A percentile compares a stretch with the other conserved stretches of the same genome.
Evolutionary conservation across 92 coral and sea anemone genomes (phyloP).

Genomic region (Diadumene lineata): DNA sequence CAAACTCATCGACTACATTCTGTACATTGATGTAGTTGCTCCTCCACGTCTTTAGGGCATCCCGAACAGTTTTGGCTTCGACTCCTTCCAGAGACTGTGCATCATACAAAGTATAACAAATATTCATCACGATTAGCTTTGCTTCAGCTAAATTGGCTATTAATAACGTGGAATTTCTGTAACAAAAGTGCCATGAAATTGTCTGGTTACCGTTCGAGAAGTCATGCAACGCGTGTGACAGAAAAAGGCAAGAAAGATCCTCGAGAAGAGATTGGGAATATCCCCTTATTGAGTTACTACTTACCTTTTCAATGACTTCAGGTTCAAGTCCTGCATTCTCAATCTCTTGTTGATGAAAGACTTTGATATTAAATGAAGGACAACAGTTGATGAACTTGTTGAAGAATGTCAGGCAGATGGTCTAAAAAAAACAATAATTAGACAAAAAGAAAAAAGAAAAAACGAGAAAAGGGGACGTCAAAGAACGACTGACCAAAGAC

Average conservation of each 20-base stretch:
- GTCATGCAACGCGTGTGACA: too few relatives aligned
- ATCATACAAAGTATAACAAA: too few relatives aligned
- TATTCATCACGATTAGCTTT: too few relatives aligned
- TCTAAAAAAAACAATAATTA: constrained; percentile 32
- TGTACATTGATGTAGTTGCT: constrained; percentile 89
- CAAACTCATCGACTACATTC: constrained; percentile 91
- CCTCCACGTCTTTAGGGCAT: constrained; percentile 79
- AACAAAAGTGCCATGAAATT: too few relatives aligned
- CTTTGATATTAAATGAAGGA: constrained; percentile 83
- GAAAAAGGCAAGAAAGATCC: too few relatives aligned
- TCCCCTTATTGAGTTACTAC: not conserved
- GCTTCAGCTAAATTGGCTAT: too few relatives aligned
- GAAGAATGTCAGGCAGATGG: constrained; percentile 76
- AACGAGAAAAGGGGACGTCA: too few relatives aligned
- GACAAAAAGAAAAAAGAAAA: not conserved
- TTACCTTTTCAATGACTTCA: constrained; percentile 83
- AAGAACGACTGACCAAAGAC: too few relatives aligned
- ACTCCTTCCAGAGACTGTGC: constrained; percentile 85
- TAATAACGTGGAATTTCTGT: too few relatives aligned
- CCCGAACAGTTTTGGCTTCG: constrained; percentile 86
- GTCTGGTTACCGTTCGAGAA: too few relatives aligned
- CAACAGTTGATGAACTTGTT: constrained; percentile 77
- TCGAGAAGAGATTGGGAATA: too few relatives aligned
- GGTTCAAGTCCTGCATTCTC: constrained; percentile 91
- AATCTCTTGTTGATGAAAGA: constrained; percentile 91